phyloP scores from a whole-genome alignment of 2,113 vertebrate species.

The Hipposideros armiger region DNA sequence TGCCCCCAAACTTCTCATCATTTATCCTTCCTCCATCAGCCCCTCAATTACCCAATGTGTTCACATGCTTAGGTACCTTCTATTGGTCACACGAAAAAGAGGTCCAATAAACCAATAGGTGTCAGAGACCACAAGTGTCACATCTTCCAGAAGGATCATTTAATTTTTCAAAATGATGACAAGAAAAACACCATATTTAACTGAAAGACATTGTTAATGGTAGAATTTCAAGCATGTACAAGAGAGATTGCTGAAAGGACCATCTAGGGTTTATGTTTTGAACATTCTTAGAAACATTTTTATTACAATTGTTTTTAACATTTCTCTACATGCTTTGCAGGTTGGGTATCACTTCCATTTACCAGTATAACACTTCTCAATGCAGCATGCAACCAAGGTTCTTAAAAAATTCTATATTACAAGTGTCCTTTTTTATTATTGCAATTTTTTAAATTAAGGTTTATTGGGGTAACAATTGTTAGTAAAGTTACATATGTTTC shows the following conservation, averaged over 20 bases:
- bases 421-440: not conserved
- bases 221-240: not conserved
- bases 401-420: not conserved
- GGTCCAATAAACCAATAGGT: not conserved
- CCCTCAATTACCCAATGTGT: not conserved
- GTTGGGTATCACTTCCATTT: not conserved
- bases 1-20: not conserved
- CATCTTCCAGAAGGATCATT: not conserved
- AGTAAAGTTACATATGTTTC: too few relatives aligned
- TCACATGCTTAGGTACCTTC: not conserved
- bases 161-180: not conserved
- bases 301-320: not conserved
- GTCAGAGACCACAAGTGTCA: not conserved
- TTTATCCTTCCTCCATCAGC: not conserved
- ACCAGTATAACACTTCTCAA: not conserved
- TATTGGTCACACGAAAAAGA: not conserved
- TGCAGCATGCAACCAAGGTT: not conserved
- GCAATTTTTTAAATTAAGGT: not conserved
- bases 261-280: not conserved
- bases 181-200: not conserved
- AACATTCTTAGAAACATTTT: not conserved
- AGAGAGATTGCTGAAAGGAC: not conserved
- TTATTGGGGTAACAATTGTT: too few relatives aligned
- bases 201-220: not conserved
- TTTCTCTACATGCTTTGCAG: not conserved